Base-by-base conservation (phyloP, 2,888 invertebrate genomes). In the Tenthredo scrophulariae region DNA sequence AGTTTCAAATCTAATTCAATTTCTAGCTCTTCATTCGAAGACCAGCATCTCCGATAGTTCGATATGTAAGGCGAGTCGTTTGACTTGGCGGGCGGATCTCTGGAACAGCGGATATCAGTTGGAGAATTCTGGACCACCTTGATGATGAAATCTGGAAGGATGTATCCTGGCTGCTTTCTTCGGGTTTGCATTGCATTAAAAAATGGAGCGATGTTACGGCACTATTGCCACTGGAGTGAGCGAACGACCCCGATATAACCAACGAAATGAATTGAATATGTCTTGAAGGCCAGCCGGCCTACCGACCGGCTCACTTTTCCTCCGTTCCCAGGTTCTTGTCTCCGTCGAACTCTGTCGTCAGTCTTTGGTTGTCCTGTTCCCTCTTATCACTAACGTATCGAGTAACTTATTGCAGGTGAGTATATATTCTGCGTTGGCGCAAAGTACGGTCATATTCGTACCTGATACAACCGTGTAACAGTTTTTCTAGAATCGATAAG, bases 231-330 rank as follows among this genome's bases (percentile, higher is more conserved):
- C 62, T 26, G 80, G 10, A 22, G 37, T 37, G 37, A 62, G 62
- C 80, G 62, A 83, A 83, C 67, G 83, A 83, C 83, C 83, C 83
- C 83, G 83, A 83, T 83, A 83, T 83, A 58, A 83, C 83, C 83
- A 46, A 83, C 75, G 84, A 85, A 86, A 83, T 85, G 86, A 88
- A 88, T 89, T 88, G 88, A 90, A 83, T 83, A 86, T 90, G 89
- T 90, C 89, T 88, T 89, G 91, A 92, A 91, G 92, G 91, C 90
- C 92, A 90, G 86, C 90, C 88, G 88, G 89, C 88, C 90, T 88
- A 90, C 89, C 91, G 90, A 86, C 90, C 88, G 88, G 89, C 89
- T 90, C 88, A 90, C 90, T 91, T 91, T 91, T 90, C 89, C 89
- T 88, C 88, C 86, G 88, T 89, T 89, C 89, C 89, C 89, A 88